Evolutionary conservation across 1,140 invertebrate species (phyloP), one percentile per base, ranked within the genome.

Genomic region (Brachionus calyciflorus): DNA sequence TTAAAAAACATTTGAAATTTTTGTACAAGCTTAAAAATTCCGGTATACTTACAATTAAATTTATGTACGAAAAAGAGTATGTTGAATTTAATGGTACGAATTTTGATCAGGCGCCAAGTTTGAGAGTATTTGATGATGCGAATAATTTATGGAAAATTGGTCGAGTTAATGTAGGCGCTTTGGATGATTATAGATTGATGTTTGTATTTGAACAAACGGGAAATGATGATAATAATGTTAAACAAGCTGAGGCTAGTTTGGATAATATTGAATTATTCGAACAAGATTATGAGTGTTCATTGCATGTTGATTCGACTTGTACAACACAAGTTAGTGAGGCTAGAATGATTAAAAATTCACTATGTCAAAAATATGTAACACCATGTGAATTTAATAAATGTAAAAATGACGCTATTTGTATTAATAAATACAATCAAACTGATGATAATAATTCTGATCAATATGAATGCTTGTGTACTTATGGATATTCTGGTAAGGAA

Each of bases 181-280:
- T 73, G 49, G 10, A 49, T 40, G 46, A 73, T 41, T 73, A 26
- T 51, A 30, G 69, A 51, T 21, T 73, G 1, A 21, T 24, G 60
- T 65, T 65, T 44, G 46, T 73, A 7, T 51, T 73, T 5, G 69
- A 73, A 55, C 44, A 51, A 55, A 19, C 12, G n/a, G n/a, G n/a
- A n/a, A n/a, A n/a, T n/a, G n/a, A n/a, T 7, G 10, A 6, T 12
- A 33, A 41, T 21, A 28, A 33, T 3, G 19, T 41, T 12, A 40
- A 24, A 51, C 37, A n/a, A n/a, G 69, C 33, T 24, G 69, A 73
- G 17, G 69, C 44, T 19, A 55, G 46, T 41, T 73, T 73, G 46
- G 69, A 73, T 10, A 73, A 73, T 14, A 73, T 73, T 19, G 69
- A 73, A 40, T n/a, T 73, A 21, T 73, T 73, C n/a, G 46, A 73